Base-by-base conservation (phyloP, 2,797 vertebrate species). In the Malurus splendens region DNA sequence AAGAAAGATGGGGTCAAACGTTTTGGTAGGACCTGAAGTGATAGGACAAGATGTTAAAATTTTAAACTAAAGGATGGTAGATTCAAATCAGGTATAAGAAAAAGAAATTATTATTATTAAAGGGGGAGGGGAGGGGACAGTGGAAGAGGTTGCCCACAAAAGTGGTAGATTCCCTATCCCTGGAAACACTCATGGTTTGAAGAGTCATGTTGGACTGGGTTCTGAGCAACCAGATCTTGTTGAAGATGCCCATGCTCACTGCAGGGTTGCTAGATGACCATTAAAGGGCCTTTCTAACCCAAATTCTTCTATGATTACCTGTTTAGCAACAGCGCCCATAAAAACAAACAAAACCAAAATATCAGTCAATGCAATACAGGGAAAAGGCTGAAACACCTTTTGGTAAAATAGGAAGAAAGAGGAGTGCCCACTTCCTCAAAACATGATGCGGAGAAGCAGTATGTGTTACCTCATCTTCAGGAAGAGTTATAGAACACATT, bases 21-120 rank as follows among this genome's bases (percentile, higher is more conserved):
- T 72, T 64, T 52, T 52, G 20, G n/a, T 7, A 70, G 13, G 6
- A n/a, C 7, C n/a, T 54, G 4, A 6, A 11, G 45, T 1, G 2
- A 68, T 0, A 68, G 23, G 15, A 32, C 19, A 24, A 20, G 3
- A 3, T 5, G 1, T 12, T 27, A 41, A 1, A 9, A 14, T 50
- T 82, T 61, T 42, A 61, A 82, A 65, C 6, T 30, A 41, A 44
- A 71, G 3, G 4, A 56, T 2, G 1, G 5, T 8, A 36, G 44
- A 42, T 17, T 57, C 14, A 64, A 42, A 56, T 30, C 7, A 33
- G 7, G 25, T 9, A 3, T 3, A 67, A 71, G 25, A 33, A 56
- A 65, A 24, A 50, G 1, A 45, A 28, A 14, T 23, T 44, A 56
- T 22, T n/a, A 66, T 24, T 7, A 12, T n/a, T 36, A 36, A 36